A percentile compares a stretch with the other conserved stretches of the same genome.
phyloP scores from a whole-genome alignment of 2,113 vertebrate genomes.

The Festucalex cinctus region DNA sequence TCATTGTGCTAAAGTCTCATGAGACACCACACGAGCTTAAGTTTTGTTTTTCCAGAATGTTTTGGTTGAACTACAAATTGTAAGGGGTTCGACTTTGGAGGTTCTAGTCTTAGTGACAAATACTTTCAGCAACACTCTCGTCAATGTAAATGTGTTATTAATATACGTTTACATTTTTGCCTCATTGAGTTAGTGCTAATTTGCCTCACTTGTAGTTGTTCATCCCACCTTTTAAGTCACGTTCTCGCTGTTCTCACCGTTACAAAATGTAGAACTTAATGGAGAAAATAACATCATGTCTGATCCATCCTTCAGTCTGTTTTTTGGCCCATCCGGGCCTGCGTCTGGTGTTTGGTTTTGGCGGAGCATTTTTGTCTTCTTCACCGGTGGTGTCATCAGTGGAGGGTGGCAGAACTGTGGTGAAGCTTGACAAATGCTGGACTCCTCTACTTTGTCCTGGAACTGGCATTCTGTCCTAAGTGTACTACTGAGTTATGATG shows the following conservation, averaged over 20 bases:
- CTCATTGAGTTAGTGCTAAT: background rate
- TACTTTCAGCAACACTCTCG: too few relatives aligned
- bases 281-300: background rate
- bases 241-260: background rate
- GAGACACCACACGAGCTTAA: too few relatives aligned
- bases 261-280: too few relatives aligned
- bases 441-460: conserved; percentile 12
- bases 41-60: too few relatives aligned
- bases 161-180: background rate
- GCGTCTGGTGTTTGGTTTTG: conserved; percentile 41
- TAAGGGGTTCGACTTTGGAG: too few relatives aligned
- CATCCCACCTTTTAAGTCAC: background rate
- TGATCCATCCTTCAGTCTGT: conserved; percentile 41
- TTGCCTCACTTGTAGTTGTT: background rate
- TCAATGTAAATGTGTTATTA: background rate
- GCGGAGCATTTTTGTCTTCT: conserved; percentile 14
- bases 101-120: too few relatives aligned
- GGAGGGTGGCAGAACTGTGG: background rate
- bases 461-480: conserved; percentile 13
- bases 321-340: conserved; percentile 58
- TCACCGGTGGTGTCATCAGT: conserved; percentile 34
- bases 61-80: too few relatives aligned
- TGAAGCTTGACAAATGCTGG: conserved; percentile 10
- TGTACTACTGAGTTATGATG: background rate
- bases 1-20: too few relatives aligned